A percentile compares a stretch with the other conserved stretches of the same genome.
Conservation (phyloP, 2,888 invertebrate genomes). For the Nymphalis urticae region DNA sequence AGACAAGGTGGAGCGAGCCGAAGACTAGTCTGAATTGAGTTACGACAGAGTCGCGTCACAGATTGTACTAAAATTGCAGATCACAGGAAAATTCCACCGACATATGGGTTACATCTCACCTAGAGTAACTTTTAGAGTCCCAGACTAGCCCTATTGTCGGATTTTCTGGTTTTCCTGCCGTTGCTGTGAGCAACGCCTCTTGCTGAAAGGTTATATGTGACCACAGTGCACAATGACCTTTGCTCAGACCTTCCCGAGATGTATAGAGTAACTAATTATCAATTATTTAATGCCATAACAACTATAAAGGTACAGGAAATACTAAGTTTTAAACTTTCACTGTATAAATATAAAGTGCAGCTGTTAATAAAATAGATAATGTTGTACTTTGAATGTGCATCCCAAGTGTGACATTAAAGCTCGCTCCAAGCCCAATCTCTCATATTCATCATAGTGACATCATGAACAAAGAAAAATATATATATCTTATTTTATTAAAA, state of each 20-base stretch:
- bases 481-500: too few species aligned
- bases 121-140: slow-evolving; percentile 62
- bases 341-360: neutral
- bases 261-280: slow-evolving; percentile 56
- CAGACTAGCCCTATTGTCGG: slow-evolving; percentile 67
- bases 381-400: slow-evolving; percentile 84
- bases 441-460: slow-evolving; percentile 64
- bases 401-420: slow-evolving; percentile 88
- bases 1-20: slow-evolving; percentile 73
- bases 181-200: slow-evolving; percentile 82
- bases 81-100: slow-evolving; percentile 84
- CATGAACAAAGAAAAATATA: neutral
- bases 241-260: slow-evolving; percentile 92
- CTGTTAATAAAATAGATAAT: slow-evolving; percentile 38
- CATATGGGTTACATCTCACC: slow-evolving; percentile 70
- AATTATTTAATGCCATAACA: slow-evolving; percentile 11
- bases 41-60: slow-evolving; percentile 81
- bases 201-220: slow-evolving; percentile 80
- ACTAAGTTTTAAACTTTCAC: neutral
- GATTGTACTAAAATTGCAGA: slow-evolving; percentile 87
- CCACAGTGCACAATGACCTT: slow-evolving; percentile 66
- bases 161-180: slow-evolving; percentile 86
- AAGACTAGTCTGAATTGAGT: slow-evolving; percentile 94
- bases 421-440: slow-evolving; percentile 65
- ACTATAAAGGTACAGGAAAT: neutral